These are phyloP conservation scores for Poecilia wingei DNA, from an alignment of 2,797 vertebrate genomes.

Conservation along the genomic window DNA sequence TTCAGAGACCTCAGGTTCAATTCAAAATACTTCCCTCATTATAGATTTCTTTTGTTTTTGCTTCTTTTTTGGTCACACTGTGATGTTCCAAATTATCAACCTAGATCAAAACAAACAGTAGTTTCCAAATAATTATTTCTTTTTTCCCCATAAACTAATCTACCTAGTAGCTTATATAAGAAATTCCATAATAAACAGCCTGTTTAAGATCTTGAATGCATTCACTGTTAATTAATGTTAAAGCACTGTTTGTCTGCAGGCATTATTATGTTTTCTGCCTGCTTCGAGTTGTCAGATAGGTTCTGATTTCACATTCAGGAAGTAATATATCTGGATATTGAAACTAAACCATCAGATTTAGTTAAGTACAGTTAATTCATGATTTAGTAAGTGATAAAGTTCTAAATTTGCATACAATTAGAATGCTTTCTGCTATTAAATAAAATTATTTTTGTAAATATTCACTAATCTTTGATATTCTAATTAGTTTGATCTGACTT, in stretches of 20 bases:
- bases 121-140: background rate
- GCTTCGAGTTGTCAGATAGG: background rate
- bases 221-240: background rate
- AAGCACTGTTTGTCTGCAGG: background rate
- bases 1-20: background rate
- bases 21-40: background rate
- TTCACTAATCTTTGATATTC: background rate
- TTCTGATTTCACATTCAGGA: background rate
- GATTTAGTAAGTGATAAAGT: background rate
- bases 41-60: background rate
- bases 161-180: background rate
- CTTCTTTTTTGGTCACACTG: background rate
- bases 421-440: background rate
- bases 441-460: background rate
- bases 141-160: background rate
- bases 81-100: background rate
- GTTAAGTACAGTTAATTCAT: background rate
- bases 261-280: background rate
- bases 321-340: background rate
- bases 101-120: background rate
- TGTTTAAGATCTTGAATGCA: background rate
- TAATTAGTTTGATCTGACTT: background rate
- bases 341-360: background rate
- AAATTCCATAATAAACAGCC: background rate
- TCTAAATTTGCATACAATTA: background rate